Conservation (phyloP, 2,797 vertebrate species). For the Garrulus glandarius region DNA sequence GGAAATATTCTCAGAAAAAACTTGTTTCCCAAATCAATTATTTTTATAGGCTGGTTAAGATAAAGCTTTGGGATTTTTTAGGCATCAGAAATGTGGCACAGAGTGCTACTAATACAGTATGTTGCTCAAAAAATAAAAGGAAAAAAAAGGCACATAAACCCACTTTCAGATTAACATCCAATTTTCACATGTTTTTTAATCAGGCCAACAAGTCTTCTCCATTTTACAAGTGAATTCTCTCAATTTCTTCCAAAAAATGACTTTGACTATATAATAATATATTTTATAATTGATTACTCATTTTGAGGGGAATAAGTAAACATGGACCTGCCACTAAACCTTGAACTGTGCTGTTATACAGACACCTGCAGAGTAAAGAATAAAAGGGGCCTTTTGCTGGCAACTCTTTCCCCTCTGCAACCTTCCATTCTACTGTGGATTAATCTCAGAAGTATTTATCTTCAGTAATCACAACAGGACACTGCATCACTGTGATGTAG, state of each 20-base stretch:
- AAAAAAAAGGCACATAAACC: not conserved
- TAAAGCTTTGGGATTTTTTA: not conserved
- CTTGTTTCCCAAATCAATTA: not conserved
- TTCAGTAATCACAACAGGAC: not conserved
- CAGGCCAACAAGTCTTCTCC: not conserved
- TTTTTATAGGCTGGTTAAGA: not conserved
- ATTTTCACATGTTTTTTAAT: not conserved
- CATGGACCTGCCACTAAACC: not conserved
- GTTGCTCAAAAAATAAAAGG: not conserved
- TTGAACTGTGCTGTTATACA: not conserved
- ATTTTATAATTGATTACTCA: not conserved
- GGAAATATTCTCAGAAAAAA: not conserved
- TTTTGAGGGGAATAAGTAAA: not conserved
- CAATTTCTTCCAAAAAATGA: not conserved
- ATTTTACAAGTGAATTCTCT: not conserved
- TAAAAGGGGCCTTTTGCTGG: fast-evolving
- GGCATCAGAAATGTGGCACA: not conserved
- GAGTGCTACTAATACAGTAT: not conserved
- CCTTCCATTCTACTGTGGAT: not conserved
- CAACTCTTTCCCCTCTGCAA: not conserved
- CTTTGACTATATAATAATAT: not conserved
- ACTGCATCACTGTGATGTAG: not conserved
- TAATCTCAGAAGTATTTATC: not conserved
- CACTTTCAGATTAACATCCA: not conserved
- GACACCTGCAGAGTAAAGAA: not conserved